These are phyloP conservation scores for Parazoanthus swiftii DNA, from an alignment of 92 coral and sea anemone species.

Conservation along the genomic window DNA sequence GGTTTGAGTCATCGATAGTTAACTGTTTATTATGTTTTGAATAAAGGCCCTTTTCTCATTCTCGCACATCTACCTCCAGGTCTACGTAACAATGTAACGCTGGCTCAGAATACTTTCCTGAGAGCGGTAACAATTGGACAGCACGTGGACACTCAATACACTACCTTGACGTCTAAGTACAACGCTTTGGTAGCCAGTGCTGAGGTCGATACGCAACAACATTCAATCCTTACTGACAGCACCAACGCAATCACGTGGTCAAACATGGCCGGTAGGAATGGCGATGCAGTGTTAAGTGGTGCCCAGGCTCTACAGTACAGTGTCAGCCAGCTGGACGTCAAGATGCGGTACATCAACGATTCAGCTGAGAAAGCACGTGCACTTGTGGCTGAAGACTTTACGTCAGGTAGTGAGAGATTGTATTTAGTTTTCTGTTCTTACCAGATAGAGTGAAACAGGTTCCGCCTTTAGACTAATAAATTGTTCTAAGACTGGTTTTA, in stretches of 20 bases:
- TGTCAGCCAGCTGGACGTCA: slow-evolving; percentile 54
- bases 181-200: slow-evolving; percentile 55
- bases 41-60: neutral
- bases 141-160: slow-evolving; percentile 55
- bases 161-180: slow-evolving; percentile 49
- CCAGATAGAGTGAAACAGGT: neutral
- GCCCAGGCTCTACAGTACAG: slow-evolving; percentile 48
- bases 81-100: slow-evolving; percentile 60
- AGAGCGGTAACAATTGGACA: slow-evolving; percentile 52
- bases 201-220: slow-evolving; percentile 49
- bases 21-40: no score
- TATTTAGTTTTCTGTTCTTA: neutral
- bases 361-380: slow-evolving; percentile 67
- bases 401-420: slow-evolving; percentile 42
- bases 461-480: no score
- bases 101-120: slow-evolving; percentile 55
- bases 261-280: slow-evolving; percentile 28
- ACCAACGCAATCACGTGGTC: slow-evolving; percentile 40
- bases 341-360: slow-evolving; percentile 58
- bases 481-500: no score
- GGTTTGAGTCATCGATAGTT: no score
- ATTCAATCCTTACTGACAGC: slow-evolving; percentile 49
- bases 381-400: slow-evolving; percentile 55
- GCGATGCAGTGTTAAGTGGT: slow-evolving; percentile 48
- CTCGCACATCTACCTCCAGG: slow-evolving; percentile 33